Conservation (phyloP, 2,797 vertebrate genomes). For the Heteromormyrus szaboi region DNA sequence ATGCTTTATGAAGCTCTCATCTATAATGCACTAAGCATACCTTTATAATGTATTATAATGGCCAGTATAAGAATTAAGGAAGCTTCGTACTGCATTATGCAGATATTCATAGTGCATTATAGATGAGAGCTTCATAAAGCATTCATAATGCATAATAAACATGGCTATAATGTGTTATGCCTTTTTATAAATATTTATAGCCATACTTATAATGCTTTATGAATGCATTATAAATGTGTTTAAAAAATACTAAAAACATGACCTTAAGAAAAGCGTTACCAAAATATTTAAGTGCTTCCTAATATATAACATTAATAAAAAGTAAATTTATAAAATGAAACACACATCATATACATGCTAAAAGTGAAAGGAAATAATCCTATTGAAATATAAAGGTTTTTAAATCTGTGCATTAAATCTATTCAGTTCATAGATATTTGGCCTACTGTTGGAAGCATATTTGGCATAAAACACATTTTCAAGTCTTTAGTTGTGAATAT, state of each 20-base stretch:
- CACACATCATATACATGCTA: not conserved
- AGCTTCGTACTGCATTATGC: not conserved
- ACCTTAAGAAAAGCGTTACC: not conserved
- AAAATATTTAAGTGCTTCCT: not conserved
- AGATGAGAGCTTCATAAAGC: not conserved
- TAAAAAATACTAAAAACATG: not conserved
- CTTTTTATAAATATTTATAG: not conserved
- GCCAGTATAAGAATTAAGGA: not conserved
- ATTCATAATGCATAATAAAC: not conserved
- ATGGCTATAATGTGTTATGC: not conserved
- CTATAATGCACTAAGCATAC: not conserved
- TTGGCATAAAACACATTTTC: not conserved
- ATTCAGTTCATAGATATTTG: not conserved
- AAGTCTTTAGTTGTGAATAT: constrained; percentile 4
- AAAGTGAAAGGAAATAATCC: not conserved
- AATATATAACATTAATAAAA: not conserved
- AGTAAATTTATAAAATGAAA: not conserved
- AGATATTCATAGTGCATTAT: not conserved
- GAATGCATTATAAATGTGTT: not conserved
- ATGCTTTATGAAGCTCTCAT: not conserved
- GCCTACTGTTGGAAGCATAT: not conserved
- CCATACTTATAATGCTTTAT: not conserved
- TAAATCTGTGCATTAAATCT: not conserved
- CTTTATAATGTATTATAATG: not conserved
- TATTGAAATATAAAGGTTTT: not conserved